Base-by-base conservation (phyloP, 1,140 invertebrate genomes). In the Propsilocerus akamusi region DNA sequence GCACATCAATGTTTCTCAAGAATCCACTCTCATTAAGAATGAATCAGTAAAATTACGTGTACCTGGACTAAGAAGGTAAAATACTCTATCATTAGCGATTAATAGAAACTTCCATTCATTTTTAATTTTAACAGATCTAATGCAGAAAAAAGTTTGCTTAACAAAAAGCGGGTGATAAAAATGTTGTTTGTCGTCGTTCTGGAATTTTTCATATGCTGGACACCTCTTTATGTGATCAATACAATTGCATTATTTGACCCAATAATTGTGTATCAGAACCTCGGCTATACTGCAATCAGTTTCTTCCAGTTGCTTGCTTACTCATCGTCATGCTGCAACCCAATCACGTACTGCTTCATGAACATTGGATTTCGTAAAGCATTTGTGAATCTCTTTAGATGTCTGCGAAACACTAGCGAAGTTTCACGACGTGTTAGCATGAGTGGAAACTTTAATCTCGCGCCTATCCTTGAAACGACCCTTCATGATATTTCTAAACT, bases 271-370 rank as follows among this genome's bases (percentile, higher is more conserved):
- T 84, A 84, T 59, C 64, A 72, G 28, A 71, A 75, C 51, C 69
- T 86, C 23, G 83, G 81, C 2, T 74, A 76, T 14, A 78, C 77
- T 11, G 80, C 79, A 12, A 78, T 91, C n/a, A 79, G 83, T 0
- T 69, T 83, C 1, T 74, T 93, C 1, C 87, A 91, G 48, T 68
- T 94, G 4, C 62, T 95, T 47, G 83, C 87, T 2, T 95, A 92
- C 59, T 72, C 83, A 26, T 88, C 85, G 2, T 85, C 81, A 0
- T 94, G 88, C 59, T 87, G 86, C 61, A 94, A 95, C 62, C 90
- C 90, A 0, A 89, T 94, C 57, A 94, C 89, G 0, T 94, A 93
- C 61, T 92, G 87, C 66, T 93, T 94, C 71, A 89, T 94, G 86
- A 92, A 92, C 63, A 72, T 74, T 50, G 86, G 85, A 58, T 95